Conservation (phyloP, 2,113 vertebrate genomes). For the Microcebus tavaratra region DNA sequence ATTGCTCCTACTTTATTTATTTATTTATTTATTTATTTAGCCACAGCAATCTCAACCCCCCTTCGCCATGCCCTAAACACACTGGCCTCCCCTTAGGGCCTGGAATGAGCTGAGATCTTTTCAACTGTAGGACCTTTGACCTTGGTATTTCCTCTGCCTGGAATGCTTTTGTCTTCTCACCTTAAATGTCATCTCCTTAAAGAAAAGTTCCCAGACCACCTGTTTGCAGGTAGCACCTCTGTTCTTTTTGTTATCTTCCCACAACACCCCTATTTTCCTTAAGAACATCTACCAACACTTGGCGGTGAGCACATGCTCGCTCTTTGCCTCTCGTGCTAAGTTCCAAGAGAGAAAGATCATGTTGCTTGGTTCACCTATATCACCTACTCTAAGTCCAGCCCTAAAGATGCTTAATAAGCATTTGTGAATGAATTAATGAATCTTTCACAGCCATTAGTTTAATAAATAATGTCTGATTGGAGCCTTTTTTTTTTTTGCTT, state of each 20-base stretch:
- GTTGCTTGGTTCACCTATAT: neutral
- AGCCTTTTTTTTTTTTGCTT: neutral
- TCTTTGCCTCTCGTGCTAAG: neutral
- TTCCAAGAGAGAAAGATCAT: neutral
- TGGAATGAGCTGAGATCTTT: neutral
- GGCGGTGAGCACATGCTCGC: neutral
- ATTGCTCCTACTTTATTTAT: no score
- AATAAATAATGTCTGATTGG: neutral
- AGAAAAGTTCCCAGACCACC: neutral
- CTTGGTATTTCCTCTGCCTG: neutral
- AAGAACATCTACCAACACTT: neutral
- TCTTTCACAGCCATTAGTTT: neutral
- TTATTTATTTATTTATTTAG: no score
- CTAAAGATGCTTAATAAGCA: neutral
- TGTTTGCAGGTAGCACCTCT: neutral
- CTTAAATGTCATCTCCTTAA: neutral
- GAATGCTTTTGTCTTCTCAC: neutral
- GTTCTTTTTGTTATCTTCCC: neutral
- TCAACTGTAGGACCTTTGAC: neutral
- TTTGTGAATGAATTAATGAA: neutral
- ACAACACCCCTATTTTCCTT: neutral
- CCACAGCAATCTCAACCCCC: rapidly evolving
- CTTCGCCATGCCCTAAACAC: neutral
- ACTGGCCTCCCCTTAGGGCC: neutral
- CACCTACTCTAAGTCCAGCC: neutral